These are phyloP conservation scores for Chauna torquata DNA, from an alignment of 2,113 vertebrate genomes.

Conservation along the genomic window DNA sequence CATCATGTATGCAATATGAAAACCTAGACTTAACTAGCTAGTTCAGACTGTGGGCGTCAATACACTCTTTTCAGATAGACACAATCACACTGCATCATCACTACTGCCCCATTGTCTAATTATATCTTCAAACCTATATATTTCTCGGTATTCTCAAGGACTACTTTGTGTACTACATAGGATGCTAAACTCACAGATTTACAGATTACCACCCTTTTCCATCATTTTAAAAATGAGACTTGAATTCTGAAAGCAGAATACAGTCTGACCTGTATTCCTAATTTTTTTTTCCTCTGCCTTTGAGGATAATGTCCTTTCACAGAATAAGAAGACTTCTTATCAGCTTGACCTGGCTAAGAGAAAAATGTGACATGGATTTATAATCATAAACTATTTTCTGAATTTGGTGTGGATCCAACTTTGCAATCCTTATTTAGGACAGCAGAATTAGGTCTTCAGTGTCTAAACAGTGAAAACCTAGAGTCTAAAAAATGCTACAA, in stretches of 20 bases:
- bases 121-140: constrained; percentile 19
- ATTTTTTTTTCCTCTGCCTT: neutral
- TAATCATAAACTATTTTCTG: neutral
- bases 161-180: neutral
- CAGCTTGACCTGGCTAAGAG: neutral
- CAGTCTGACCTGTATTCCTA: neutral
- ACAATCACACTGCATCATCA: constrained; percentile 28
- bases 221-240: neutral
- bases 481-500: neutral
- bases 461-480: neutral
- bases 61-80: constrained; percentile 42
- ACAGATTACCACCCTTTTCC: neutral
- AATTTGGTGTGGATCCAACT: neutral
- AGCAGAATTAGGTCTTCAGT: neutral
- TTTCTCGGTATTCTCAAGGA: neutral
- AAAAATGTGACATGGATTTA: neutral
- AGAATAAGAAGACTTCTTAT: neutral
- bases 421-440: neutral
- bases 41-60: constrained; percentile 37
- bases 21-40: constrained; percentile 53
- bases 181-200: neutral
- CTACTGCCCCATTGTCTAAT: constrained; percentile 1
- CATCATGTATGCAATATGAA: constrained; percentile 57
- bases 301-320: neutral
- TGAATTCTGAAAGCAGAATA: neutral